Evolutionary conservation across 2,797 vertebrate genomes (phyloP), one percentile per base, ranked within the genome.

Genomic region (Chrysocyon brachyurus): DNA sequence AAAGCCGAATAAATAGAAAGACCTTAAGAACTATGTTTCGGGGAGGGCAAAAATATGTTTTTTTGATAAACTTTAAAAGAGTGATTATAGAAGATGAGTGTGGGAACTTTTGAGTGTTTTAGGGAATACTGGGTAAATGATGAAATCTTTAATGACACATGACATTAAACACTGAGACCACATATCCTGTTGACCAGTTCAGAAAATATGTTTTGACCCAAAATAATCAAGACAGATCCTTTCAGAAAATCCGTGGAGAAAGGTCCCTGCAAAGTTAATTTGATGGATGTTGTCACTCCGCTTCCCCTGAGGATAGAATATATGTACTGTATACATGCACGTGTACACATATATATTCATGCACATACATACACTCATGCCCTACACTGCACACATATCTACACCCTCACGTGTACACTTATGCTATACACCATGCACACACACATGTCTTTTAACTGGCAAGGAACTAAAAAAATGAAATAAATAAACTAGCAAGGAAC

Each of bases 131-230:
- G 22, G 22, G 61, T 49, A 19, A 40, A 59, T 57, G 72, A 64
- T 72, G 57, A 72, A 95, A 68, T 46, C 56, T 75, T 75, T 79
- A 63, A 57, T 83, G 78, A 79, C 66, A 61, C 10, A 36, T 90
- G 79, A 56, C 52, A 54, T 28, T 49, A 64, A 81, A 83, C 73
- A 68, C 49, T 21, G 40, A 83, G 49, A 68, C 73, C 49, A 21
- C 61, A 33, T 31, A 64, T 57, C 64, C 81, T 90, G 70, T 95
- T 95, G 59, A 92, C 46, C 77, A 64, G 26, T 33, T 90, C 64
- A 52, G 93, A 92, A 95, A 90, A 57, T 61, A 72, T 59, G 36
- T 79, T 96, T 94, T 89, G 19, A 78, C 28, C 61, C 82, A 77
- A 86, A 94, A 40, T 72, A 36, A 46, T 92, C 95, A 57, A 78